Evolutionary conservation across 2,888 invertebrate genomes (phyloP).

Genomic region (Argyresthia goedartella): DNA sequence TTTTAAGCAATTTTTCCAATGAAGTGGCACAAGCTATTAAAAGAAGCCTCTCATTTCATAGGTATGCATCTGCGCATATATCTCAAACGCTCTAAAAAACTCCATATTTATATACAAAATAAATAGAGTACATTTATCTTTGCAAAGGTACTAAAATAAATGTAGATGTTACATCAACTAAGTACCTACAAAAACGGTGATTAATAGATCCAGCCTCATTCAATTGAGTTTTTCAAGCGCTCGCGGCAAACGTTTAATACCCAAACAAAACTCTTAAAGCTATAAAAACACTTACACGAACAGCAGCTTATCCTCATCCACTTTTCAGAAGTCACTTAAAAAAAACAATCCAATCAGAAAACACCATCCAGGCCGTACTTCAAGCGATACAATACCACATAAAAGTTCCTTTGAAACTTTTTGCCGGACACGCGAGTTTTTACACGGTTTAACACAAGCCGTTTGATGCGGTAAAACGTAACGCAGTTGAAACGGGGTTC

Average conservation of each 20-base stretch:
- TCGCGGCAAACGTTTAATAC: background rate
- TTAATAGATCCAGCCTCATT: no score
- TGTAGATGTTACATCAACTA: no score
- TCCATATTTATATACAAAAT: no score
- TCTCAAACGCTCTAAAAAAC: no score
- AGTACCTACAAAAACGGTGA: no score
- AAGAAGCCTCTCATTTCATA: no score
- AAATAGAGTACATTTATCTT: no score
- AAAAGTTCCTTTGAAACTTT: constrained; percentile 3
- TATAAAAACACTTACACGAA: background rate
- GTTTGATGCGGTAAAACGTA: background rate
- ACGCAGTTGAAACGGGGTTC: background rate
- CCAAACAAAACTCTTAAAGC: background rate
- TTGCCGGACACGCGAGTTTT: background rate
- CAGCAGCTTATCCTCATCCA: background rate
- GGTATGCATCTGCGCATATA: no score
- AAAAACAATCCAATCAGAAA: constrained; percentile 2
- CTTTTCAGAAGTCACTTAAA: background rate
- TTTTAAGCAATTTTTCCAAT: no score
- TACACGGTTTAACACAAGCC: background rate
- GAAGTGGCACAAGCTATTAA: no score
- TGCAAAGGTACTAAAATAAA: no score
- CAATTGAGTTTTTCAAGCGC: no score
- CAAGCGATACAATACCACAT: constrained; percentile 1
- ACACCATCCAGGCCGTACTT: background rate